These are phyloP conservation scores for Eupithecia centaureata DNA, from an alignment of 2,888 invertebrate genomes.

Conservation along the genomic window DNA sequence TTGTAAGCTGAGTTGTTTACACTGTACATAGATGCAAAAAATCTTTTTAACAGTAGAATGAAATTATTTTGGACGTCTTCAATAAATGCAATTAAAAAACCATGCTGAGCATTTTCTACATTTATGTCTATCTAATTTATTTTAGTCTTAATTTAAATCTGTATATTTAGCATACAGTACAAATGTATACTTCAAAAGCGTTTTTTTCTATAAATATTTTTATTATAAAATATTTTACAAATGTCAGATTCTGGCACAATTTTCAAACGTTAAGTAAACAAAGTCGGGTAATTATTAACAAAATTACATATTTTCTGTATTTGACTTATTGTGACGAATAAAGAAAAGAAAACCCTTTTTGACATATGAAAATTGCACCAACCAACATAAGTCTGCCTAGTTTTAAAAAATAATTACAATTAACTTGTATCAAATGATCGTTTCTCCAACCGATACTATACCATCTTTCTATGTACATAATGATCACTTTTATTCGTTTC, in stretches of 20 bases:
- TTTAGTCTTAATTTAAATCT: constrained; percentile 61
- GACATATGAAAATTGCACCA: constrained; percentile 36
- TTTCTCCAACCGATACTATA: constrained; percentile 49
- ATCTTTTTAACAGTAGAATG: constrained; percentile 6
- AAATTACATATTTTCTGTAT: not conserved
- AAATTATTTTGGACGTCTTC: constrained; percentile 52
- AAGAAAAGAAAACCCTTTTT: constrained; percentile 19
- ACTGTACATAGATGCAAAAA: not conserved
- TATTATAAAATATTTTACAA: constrained; percentile 54
- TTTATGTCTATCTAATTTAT: constrained; percentile 75
- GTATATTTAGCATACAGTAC: constrained; percentile 67
- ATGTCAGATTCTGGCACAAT: constrained; percentile 40
- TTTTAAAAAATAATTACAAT: constrained; percentile 49
- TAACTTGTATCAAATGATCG: constrained; percentile 53
- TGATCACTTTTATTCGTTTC: constrained; percentile 77
- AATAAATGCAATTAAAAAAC: constrained; percentile 46
- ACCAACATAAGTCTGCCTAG: constrained; percentile 41
- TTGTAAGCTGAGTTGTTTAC: not conserved
- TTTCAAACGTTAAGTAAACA: constrained; percentile 23
- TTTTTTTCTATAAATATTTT: constrained; percentile 66
- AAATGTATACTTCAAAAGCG: constrained; percentile 76
- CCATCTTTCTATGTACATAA: constrained; percentile 65
- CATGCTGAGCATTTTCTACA: constrained; percentile 76
- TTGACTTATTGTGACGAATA: not conserved
- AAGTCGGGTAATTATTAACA: not conserved